Evolutionary conservation across 2,113 vertebrate species (phyloP).

Genomic region (Cyanoderma ruficeps): DNA sequence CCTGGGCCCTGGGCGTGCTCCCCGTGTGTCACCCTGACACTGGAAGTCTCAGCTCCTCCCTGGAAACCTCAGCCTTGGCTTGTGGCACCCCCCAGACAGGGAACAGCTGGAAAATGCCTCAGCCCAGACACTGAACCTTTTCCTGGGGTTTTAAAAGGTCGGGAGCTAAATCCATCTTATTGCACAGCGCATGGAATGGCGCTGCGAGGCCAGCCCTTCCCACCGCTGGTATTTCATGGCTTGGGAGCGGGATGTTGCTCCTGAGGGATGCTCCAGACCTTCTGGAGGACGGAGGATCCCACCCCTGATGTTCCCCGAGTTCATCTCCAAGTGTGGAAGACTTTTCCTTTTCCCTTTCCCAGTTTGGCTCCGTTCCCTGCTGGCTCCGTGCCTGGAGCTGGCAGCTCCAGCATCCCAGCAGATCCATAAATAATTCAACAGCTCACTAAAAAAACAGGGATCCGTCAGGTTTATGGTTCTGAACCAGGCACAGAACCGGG

Average conservation of each 20-base stretch:
- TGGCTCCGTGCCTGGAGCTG: constrained; percentile 26
- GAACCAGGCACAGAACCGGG: not conserved
- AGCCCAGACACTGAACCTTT: not conserved
- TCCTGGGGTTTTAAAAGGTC: not conserved
- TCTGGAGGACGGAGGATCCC: not conserved
- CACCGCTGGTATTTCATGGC: not conserved
- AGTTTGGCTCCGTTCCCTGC: not conserved
- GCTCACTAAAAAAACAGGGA: not conserved
- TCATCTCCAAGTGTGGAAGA: not conserved
- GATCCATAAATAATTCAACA: constrained; percentile 48
- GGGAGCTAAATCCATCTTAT: not conserved
- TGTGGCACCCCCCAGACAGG: not conserved
- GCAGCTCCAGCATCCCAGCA: constrained; percentile 29
- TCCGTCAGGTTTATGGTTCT: constrained; percentile 11
- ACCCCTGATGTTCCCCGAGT: rapidly evolving
- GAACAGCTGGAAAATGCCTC: constrained; percentile 3
- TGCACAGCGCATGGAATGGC: rapidly evolving
- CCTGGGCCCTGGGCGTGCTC: not conserved
- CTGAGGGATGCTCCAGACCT: not conserved
- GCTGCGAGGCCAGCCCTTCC: not conserved
- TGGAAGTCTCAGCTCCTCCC: not conserved
- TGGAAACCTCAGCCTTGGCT: not conserved
- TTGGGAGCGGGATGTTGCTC: not conserved
- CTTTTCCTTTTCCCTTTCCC: constrained; percentile 38
- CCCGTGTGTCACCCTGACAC: not conserved